phyloP scores from a whole-genome alignment of 2,888 invertebrate species.

The Agrotis segetum region DNA sequence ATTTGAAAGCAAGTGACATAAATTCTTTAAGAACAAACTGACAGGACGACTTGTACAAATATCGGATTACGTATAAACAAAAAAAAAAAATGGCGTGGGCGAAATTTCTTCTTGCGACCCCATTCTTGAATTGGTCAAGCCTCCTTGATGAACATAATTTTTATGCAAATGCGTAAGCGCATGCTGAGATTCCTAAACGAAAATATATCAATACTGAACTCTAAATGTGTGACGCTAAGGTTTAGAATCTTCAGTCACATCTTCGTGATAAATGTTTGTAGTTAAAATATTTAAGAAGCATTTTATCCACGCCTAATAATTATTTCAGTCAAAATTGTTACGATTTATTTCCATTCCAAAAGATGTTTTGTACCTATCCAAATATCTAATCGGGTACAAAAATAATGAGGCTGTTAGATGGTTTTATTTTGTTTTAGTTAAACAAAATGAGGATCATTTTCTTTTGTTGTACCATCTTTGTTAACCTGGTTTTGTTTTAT shows the following conservation, averaged over 20 bases:
- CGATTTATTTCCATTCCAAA: slow-evolving; percentile 66
- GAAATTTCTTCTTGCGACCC: slow-evolving; percentile 68
- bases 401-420: slow-evolving; percentile 55
- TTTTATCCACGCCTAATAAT: slow-evolving; percentile 72
- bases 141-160: slow-evolving; percentile 74
- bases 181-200: slow-evolving; percentile 39
- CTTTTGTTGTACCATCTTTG: slow-evolving; percentile 18
- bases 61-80: slow-evolving; percentile 73
- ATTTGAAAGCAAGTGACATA: slow-evolving; percentile 72
- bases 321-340: slow-evolving; percentile 68
- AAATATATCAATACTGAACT: slow-evolving; percentile 25
- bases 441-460: slow-evolving; percentile 19
- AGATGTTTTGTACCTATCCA: slow-evolving; percentile 42
- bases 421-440: slow-evolving; percentile 37
- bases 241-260: neutral
- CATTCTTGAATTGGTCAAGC: slow-evolving; percentile 70
- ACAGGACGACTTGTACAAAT: slow-evolving; percentile 69
- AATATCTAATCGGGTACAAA: slow-evolving; percentile 59
- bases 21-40: slow-evolving; percentile 68
- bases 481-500: slow-evolving; percentile 11
- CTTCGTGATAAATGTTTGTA: slow-evolving; percentile 32
- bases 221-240: neutral
- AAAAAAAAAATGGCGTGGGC: slow-evolving; percentile 71
- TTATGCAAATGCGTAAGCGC: slow-evolving; percentile 73
- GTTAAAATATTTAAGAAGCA: slow-evolving; percentile 41